Evolutionary conservation across 2,113 vertebrate species (phyloP), one percentile per base, ranked within the genome.

Genomic region (Parotia lawesii): DNA sequence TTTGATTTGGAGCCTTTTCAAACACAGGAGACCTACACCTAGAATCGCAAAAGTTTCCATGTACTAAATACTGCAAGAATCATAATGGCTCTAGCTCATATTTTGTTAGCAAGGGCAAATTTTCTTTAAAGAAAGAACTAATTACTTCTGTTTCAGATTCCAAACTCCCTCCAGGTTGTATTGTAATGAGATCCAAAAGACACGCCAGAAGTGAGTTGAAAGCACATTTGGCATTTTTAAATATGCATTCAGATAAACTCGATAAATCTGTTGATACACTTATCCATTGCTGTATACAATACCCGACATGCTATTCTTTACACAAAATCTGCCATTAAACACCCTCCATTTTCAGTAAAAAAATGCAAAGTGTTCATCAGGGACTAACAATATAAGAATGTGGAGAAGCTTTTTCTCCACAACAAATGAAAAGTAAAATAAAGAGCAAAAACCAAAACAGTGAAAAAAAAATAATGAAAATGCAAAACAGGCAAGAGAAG

Each of bases 141-240:
- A 95, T 95, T 91, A 76, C 37, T 91, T 93, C 53, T 85, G 15
- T 71, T 94, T 96, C 77, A 87, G 64, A 83, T 70, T 73, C 58
- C 24, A 85, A 67, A 91, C 25, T 95, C 93, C 61, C 85, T 92
- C 84, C 94, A 97, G 81, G 53, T 84, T 96, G 60, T 57, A 81
- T 69, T 85, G 64, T 89, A 95, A 95, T 69, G 60, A 92, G 45
- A 93, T 89, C 93, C 62, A 94, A 93, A 93, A 95, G 64, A 74
- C 44, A 91, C 0, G 0, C 65, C 69, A 90, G 79, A 91, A 96
- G 10, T 7, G 25, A 94, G 40, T 2, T 78, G 80, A 93, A 95
- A 87, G n/a, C 44, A 73, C 44, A 89, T 79, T 92, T 85, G 80
- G 77, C 74, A 66, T 93, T 96, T 96, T 80, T 35, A 95, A 95